These are phyloP conservation scores for Polietes domitor DNA, from an alignment of 2,888 invertebrate species.

Conservation along the genomic window DNA sequence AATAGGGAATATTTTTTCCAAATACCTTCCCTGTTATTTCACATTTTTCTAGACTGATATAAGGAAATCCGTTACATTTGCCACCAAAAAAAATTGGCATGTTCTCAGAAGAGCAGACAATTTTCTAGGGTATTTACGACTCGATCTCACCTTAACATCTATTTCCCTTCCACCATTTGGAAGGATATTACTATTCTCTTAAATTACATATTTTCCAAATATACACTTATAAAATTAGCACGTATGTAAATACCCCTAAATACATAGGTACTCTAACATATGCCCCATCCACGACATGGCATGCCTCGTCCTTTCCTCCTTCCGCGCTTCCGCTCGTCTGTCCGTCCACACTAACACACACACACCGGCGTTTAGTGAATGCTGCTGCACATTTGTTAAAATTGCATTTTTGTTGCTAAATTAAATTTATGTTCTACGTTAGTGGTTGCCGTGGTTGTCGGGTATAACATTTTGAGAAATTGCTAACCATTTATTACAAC, in stretches of 20 bases:
- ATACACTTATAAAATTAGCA: conserved; percentile 10
- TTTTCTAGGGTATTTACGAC: too few relatives aligned
- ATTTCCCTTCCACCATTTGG: too few relatives aligned
- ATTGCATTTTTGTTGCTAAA: conserved; percentile 66
- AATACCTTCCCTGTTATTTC: too few relatives aligned
- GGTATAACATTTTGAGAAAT: conserved; percentile 66
- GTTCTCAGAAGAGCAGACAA: too few relatives aligned
- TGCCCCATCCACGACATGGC: neutral
- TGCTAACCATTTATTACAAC: conserved; percentile 65
- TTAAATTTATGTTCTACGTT: conserved; percentile 65
- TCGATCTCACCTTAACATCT: too few relatives aligned
- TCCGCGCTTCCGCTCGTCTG: neutral
- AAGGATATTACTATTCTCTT: neutral
- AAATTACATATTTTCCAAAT: neutral
- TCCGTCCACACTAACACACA: conserved; percentile 27
- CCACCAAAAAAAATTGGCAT: too few relatives aligned
- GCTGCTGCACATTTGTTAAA: conserved; percentile 63
- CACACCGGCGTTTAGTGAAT: conserved; percentile 35
- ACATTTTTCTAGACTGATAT: too few relatives aligned
- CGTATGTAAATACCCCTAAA: neutral
- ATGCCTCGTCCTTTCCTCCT: neutral
- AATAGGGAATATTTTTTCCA: too few relatives aligned
- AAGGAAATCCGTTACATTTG: too few relatives aligned
- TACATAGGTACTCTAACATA: too few relatives aligned
- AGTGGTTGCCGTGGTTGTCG: conserved; percentile 66